A percentile compares a stretch with the other conserved stretches of the same genome.
Conservation (phyloP, 2,797 vertebrate species). For the Anabacerthia variegaticeps region DNA sequence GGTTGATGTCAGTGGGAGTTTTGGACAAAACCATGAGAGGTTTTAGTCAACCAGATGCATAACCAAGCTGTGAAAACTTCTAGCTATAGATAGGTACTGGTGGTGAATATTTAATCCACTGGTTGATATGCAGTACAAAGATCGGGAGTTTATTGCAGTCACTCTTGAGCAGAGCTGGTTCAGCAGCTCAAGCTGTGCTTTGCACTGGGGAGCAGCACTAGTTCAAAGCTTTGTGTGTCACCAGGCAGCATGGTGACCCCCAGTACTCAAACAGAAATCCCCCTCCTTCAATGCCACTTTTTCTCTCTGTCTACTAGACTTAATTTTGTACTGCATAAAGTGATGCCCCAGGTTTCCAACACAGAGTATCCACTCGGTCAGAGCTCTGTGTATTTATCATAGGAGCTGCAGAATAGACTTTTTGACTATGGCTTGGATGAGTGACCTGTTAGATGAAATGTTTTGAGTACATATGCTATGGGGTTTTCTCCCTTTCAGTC, state of each 20-base stretch:
- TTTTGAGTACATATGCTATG: neutral
- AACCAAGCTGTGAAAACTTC: neutral
- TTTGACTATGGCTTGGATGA: neutral
- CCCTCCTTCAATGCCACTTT: neutral
- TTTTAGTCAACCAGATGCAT: neutral
- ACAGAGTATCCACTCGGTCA: neutral
- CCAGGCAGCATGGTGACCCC: neutral
- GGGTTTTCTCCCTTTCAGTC: neutral
- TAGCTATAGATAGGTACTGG: neutral
- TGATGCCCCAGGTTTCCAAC: neutral
- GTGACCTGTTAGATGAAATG: neutral
- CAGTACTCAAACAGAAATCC: neutral
- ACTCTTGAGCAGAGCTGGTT: neutral
- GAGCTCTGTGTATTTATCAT: neutral
- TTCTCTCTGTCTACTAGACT: neutral
- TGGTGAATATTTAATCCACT: neutral
- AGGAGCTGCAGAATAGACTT: neutral
- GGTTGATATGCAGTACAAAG: neutral
- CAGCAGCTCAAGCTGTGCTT: neutral
- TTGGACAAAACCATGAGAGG: neutral
- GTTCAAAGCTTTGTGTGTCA: neutral
- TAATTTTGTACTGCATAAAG: neutral
- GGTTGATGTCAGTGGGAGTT: neutral
- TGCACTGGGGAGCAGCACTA: neutral
- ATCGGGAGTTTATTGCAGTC: neutral